Conservation (phyloP, 2,888 invertebrate genomes). For the Deroplatys truncata region DNA sequence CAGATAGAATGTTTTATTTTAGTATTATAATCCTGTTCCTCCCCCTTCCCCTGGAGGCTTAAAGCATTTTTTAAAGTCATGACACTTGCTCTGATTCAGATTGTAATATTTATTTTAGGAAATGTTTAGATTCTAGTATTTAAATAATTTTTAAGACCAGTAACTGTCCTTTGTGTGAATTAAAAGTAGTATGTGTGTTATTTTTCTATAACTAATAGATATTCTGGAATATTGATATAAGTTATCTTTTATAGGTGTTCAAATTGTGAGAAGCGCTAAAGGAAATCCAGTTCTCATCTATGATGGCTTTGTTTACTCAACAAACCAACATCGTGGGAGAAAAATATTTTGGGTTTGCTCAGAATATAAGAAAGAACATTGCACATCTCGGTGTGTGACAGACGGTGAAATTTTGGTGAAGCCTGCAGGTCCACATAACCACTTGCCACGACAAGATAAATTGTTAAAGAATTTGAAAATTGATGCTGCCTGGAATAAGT, state of each 20-base stretch:
- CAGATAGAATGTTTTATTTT: too few relatives aligned
- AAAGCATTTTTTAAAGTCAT: too few relatives aligned
- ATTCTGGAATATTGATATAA: background rate
- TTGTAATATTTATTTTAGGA: too few relatives aligned
- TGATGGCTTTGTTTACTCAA: constrained; percentile 6
- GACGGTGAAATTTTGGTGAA: background rate
- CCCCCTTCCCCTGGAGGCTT: too few relatives aligned
- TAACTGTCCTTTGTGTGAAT: too few relatives aligned
- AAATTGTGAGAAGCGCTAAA: background rate
- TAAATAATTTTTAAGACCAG: too few relatives aligned
- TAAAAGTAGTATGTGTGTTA: too few relatives aligned
- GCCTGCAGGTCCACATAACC: background rate
- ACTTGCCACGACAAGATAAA: background rate
- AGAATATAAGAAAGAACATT: constrained; percentile 11
- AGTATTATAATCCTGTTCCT: too few relatives aligned
- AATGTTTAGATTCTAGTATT: too few relatives aligned
- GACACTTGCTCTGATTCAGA: too few relatives aligned
- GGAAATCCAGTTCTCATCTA: constrained; percentile 2
- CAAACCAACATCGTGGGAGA: constrained; percentile 2
- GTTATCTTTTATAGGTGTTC: constrained; percentile 9
- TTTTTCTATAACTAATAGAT: background rate
- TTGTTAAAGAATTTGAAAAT: background rate
- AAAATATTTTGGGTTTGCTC: constrained; percentile 19
- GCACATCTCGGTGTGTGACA: constrained; percentile 13
- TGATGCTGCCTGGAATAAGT: background rate